phyloP scores from a whole-genome alignment of 2,113 vertebrate species.

The Pteruthius melanotis region DNA sequence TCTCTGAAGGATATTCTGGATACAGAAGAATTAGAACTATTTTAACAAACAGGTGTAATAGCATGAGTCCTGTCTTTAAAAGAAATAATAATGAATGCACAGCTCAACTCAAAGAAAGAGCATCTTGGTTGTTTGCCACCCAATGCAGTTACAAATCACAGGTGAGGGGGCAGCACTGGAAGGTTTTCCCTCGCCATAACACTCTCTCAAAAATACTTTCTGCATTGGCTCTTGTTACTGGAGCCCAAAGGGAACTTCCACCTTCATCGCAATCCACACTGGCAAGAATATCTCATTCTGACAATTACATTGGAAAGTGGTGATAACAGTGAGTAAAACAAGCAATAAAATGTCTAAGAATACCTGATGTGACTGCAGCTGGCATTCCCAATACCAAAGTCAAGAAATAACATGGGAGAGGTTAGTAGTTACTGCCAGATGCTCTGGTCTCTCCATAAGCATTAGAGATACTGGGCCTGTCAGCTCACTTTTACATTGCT shows the following conservation, averaged over 20 bases:
- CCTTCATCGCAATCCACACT: not conserved
- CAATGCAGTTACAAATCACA: not conserved
- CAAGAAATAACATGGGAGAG: not conserved
- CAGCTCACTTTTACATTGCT: not conserved
- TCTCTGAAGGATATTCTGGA: not conserved
- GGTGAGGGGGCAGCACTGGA: not conserved
- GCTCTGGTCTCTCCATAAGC: not conserved
- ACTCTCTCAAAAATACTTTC: not conserved
- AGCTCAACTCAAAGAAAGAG: not conserved
- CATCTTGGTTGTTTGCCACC: accelerated
- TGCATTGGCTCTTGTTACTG: not conserved
- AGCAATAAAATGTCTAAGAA: not conserved
- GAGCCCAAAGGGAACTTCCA: not conserved
- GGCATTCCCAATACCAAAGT: not conserved
- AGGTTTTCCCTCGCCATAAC: not conserved
- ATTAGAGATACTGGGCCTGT: not conserved
- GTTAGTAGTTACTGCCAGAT: not conserved
- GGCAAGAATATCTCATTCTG: not conserved
- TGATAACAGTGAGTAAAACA: not conserved
- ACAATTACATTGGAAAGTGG: not conserved
- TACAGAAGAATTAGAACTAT: not conserved
- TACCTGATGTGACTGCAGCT: not conserved
- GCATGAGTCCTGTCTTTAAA: not conserved
- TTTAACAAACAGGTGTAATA: not conserved
- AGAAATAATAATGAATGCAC: not conserved